Percentiles rank a stretch among this genome's conserved stretches.
Evolutionary conservation across 2,888 invertebrate genomes (phyloP).

Genomic region (Erannis defoliaria): DNA sequence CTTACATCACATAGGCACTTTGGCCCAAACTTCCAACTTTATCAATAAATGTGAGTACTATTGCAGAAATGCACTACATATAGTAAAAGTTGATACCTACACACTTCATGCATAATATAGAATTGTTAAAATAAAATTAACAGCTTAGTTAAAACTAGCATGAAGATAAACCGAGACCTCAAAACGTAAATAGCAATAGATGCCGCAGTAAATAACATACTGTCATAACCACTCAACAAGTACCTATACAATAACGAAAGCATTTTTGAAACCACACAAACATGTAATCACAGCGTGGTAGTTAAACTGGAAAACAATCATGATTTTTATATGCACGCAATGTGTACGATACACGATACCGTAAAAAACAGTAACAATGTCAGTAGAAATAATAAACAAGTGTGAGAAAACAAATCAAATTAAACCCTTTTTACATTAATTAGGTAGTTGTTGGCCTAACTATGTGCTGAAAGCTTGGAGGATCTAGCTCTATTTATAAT

Average conservation of each 20-base stretch:
- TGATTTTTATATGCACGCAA: conserved; percentile 30
- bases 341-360: conserved; percentile 13
- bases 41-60: too few relatives aligned
- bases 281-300: conserved; percentile 26
- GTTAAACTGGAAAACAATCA: conserved; percentile 31
- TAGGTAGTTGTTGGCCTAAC: too few relatives aligned
- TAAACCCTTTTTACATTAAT: too few relatives aligned
- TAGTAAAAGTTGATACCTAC: too few relatives aligned
- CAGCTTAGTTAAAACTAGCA: not conserved
- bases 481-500: too few relatives aligned
- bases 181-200: conserved; percentile 2
- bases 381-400: not conserved
- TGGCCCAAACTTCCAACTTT: too few relatives aligned
- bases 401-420: not conserved
- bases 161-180: not conserved
- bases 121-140: not conserved
- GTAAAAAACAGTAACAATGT: not conserved
- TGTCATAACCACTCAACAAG: conserved; percentile 36
- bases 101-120: not conserved
- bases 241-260: conserved; percentile 52
- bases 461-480: too few relatives aligned
- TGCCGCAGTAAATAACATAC: conserved; percentile 44
- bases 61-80: too few relatives aligned
- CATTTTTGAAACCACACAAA: conserved; percentile 43
- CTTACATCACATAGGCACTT: too few relatives aligned